Percentiles rank a stretch among this genome's conserved stretches.
These are phyloP conservation scores for Drosophila elegans DNA, from an alignment of 1,140 invertebrate genomes.

Conservation along the genomic window DNA sequence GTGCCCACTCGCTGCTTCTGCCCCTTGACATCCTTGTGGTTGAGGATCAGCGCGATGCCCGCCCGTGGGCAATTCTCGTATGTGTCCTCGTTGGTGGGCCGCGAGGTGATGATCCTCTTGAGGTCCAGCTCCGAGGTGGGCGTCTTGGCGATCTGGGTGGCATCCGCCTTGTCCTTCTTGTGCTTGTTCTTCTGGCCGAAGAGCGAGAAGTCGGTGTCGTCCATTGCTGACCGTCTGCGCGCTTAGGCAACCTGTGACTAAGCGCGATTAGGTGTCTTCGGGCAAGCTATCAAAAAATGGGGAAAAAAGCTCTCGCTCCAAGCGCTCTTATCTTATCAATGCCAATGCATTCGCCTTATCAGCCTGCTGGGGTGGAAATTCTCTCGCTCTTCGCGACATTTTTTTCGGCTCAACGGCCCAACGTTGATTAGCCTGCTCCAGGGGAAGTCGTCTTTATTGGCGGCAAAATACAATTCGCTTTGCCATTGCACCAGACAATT, in stretches of 20 bases:
- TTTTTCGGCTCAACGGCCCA: background rate
- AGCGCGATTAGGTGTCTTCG: slow-evolving; percentile 17
- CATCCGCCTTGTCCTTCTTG: slow-evolving; percentile 81
- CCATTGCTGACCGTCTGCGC: slow-evolving; percentile 51
- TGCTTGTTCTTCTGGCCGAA: slow-evolving; percentile 70
- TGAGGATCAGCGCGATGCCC: slow-evolving; percentile 91
- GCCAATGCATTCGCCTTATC: slow-evolving; percentile 25
- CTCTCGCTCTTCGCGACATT: slow-evolving; percentile 5
- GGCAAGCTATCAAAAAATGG: slow-evolving; percentile 1
- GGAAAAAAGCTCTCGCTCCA: slow-evolving; percentile 47
- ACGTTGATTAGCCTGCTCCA: slow-evolving; percentile 36
- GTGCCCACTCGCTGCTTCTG: slow-evolving; percentile 84
- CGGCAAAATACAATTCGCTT: slow-evolving; percentile 60
- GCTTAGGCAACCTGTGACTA: slow-evolving; percentile 53
- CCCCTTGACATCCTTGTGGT: slow-evolving; percentile 88
- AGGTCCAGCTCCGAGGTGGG: slow-evolving; percentile 64
- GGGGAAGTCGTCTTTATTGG: slow-evolving; percentile 62
- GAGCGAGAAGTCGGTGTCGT: slow-evolving; percentile 73
- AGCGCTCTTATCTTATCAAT: slow-evolving; percentile 47
- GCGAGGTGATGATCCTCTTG: slow-evolving; percentile 62
- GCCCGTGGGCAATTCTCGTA: slow-evolving; percentile 88
- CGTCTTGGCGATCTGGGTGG: slow-evolving; percentile 60
- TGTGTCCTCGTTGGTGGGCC: slow-evolving; percentile 76
- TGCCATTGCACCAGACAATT: slow-evolving; percentile 68
- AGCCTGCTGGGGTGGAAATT: slow-evolving; percentile 2